Conservation (phyloP, 1,140 invertebrate genomes). For the Dendrolimus punctatus region DNA sequence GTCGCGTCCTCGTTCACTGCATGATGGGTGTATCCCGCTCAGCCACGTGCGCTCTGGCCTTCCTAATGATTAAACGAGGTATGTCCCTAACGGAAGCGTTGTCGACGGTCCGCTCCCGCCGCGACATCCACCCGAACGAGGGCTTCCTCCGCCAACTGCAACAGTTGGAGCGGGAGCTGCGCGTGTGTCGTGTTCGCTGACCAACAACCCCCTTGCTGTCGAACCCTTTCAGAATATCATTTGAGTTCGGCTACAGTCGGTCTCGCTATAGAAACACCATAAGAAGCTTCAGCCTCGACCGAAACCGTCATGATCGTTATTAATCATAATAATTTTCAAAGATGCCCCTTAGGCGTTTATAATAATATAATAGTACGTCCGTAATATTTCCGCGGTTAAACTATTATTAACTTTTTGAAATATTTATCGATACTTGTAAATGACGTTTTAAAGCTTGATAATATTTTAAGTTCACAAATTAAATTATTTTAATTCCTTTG, state of each 20-base stretch:
- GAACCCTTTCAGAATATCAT: not conserved
- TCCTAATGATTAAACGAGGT: constrained; percentile 85
- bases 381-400: too few species aligned
- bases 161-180: constrained; percentile 77
- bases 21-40: constrained; percentile 87
- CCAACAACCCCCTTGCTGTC: constrained; percentile 31
- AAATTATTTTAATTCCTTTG: too few species aligned
- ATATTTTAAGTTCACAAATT: too few species aligned
- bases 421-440: too few species aligned
- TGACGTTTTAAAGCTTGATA: too few species aligned
- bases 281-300: constrained; percentile 44
- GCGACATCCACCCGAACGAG: constrained; percentile 84
- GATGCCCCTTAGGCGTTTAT: not conserved
- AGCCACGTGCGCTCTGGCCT: constrained; percentile 85
- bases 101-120: constrained; percentile 75
- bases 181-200: constrained; percentile 50
- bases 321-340: constrained; percentile 10
- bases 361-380: too few species aligned
- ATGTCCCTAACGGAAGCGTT: constrained; percentile 86
- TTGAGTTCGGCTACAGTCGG: constrained; percentile 12
- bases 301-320: constrained; percentile 40
- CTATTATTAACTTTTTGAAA: too few species aligned
- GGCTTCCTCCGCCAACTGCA: constrained; percentile 86
- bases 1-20: constrained; percentile 86
- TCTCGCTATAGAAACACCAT: not conserved